Conservation (phyloP, 2,113 vertebrate genomes). For the Lagenorhynchus albirostris region DNA sequence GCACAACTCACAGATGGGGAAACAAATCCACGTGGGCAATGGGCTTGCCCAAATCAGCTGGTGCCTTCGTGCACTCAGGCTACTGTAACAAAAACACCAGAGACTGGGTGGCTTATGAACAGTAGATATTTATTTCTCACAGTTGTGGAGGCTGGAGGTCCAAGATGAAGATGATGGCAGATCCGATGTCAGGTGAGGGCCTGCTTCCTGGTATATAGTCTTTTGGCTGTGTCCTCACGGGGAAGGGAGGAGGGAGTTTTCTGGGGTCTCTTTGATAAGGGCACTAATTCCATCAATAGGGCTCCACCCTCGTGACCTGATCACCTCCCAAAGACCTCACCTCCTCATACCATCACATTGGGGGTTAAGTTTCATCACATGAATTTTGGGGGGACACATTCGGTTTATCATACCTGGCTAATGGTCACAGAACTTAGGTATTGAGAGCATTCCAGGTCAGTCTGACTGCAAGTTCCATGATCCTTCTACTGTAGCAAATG, state of each 20-base stretch:
- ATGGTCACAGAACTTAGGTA: not conserved
- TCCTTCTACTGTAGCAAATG: no score
- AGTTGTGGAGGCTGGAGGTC: not conserved
- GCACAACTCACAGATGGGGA: not conserved
- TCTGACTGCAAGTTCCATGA: not conserved
- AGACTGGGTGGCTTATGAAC: not conserved
- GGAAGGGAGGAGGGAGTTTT: not conserved
- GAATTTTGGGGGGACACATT: no score
- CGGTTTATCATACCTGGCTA: not conserved
- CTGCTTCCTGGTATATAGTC: not conserved
- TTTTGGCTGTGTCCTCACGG: not conserved
- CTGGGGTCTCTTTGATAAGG: not conserved
- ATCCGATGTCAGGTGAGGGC: not conserved
- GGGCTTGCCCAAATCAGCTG: no score
- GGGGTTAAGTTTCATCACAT: not conserved
- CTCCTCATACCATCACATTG: not conserved
- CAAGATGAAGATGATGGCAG: not conserved
- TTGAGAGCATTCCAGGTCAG: not conserved
- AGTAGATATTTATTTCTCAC: not conserved
- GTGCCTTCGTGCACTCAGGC: not conserved
- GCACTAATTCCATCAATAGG: not conserved
- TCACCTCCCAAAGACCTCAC: not conserved
- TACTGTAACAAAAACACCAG: not conserved
- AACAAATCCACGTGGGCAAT: rapidly evolving
- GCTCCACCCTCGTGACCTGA: not conserved